Base-by-base conservation (phyloP, 1,140 invertebrate species). In the Macrosteles quadrilineatus region DNA sequence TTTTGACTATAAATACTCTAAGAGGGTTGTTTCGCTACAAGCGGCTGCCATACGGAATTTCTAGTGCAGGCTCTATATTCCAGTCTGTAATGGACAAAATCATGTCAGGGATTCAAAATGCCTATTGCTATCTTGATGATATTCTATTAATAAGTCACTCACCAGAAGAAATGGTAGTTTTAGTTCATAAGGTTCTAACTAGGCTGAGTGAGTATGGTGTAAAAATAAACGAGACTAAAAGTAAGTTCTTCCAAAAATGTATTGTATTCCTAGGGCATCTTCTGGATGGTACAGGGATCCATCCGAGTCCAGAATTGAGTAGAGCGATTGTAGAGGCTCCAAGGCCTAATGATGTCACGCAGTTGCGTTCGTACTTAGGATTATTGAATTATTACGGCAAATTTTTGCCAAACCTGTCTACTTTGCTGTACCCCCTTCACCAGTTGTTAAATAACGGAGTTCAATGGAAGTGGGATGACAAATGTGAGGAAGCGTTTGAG, bases 351-450 rank as follows among this genome's bases (percentile, higher is more conserved):
- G 32, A 30, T 36, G 31, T 65, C 30, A 36, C 25, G 19, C 2
- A 65, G 40, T 36, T 65, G 17, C 30, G 25, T 14, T 6, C 63
- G 17, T 65, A 32, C 30, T 36, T 65, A 65, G 63, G 63, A 19
- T 36, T 65, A 65, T 19, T 65, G 31, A 65, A 65, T 65, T 65
- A 32, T 25, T 65, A 65, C 32, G 14, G n/a, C 1, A 65, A 65
- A 29, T 65, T 65, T 25, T 31, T 65, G 17, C 63, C 63, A 17
- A 71, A 71, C 62, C 23, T 70, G 11, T 45, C 75, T n/a, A 59
- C 57, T 1, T 40, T n/a, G n/a, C n/a, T n/a, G n/a, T n/a, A n/a
- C n/a, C n/a, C n/a, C n/a, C n/a, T n/a, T n/a, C n/a, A n/a, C n/a
- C n/a, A n/a, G n/a, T n/a, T n/a, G n/a, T n/a, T n/a, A n/a, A n/a